Percentiles rank a stretch among this genome's conserved stretches.
These are phyloP conservation scores for Anas georgica DNA, from an alignment of 2,797 vertebrate genomes.

Conservation along the genomic window DNA sequence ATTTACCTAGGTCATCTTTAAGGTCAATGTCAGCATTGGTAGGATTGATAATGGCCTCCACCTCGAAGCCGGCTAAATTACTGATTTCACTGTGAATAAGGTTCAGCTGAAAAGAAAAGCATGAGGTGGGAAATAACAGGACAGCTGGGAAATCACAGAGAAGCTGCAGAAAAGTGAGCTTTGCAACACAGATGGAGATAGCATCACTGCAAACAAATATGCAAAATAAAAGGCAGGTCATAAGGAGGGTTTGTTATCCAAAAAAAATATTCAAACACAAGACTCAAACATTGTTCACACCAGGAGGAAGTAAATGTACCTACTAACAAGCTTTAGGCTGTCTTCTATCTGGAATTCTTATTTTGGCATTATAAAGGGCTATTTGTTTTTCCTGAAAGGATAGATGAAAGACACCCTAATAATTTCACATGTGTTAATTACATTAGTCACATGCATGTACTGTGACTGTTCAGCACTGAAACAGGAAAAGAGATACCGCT, in stretches of 20 bases:
- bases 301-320: neutral
- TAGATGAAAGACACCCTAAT: neutral
- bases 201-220: slow-evolving; percentile 73
- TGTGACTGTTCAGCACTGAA: neutral
- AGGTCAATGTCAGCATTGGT: slow-evolving; percentile 99
- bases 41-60: slow-evolving; percentile 99
- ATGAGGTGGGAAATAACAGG: slow-evolving; percentile 89
- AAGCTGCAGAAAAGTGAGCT: slow-evolving; percentile 79
- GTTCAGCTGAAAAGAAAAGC: slow-evolving; percentile 95
- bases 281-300: slow-evolving; percentile 59
- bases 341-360: neutral
- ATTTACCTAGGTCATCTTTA: slow-evolving; percentile 99
- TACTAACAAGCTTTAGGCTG: neutral
- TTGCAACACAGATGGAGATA: slow-evolving; percentile 75
- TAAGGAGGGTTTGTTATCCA: slow-evolving; percentile 27
- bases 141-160: slow-evolving; percentile 85
- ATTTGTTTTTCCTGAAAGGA: neutral
- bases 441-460: neutral
- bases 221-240: slow-evolving; percentile 72
- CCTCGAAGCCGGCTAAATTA: slow-evolving; percentile 99
- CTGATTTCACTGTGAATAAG: slow-evolving; percentile 99
- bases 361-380: neutral
- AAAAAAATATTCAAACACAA: slow-evolving; percentile 60
- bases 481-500: neutral
- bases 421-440: neutral